Percentiles rank a stretch among this genome's conserved stretches.
phyloP scores from a whole-genome alignment of 2,113 vertebrate genomes.

The Chaetorhynchus papuensis region DNA sequence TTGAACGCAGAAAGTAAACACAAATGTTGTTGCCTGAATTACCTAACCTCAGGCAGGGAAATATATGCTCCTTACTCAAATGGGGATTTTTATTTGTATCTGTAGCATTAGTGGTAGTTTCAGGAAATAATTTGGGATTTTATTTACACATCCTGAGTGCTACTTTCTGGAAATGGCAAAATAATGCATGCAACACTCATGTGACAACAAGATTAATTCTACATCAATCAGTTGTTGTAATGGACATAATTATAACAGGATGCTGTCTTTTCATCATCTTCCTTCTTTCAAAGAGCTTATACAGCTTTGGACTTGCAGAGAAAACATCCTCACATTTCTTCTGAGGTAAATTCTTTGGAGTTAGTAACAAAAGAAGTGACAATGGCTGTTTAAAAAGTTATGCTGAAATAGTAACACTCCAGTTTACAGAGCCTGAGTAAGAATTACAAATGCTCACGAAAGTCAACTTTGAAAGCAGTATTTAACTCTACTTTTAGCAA shows the following conservation, averaged over 20 bases:
- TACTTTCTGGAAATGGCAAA: not conserved
- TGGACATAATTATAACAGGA: not conserved
- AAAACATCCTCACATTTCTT: not conserved
- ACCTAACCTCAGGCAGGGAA: not conserved
- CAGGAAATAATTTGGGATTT: not conserved
- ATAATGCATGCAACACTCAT: not conserved
- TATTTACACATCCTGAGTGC: not conserved
- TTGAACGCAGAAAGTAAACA: not conserved
- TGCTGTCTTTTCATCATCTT: not conserved
- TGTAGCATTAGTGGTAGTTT: not conserved
- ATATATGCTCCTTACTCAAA: not conserved
- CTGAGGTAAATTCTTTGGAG: not conserved
- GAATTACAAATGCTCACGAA: not conserved
- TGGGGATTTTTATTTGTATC: not conserved
- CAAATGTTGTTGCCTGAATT: not conserved
- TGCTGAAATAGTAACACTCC: not conserved
- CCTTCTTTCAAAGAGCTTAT: not conserved
- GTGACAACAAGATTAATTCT: not conserved
- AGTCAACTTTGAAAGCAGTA: not conserved
- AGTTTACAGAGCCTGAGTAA: not conserved
- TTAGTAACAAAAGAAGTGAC: not conserved
- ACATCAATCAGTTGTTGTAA: not conserved
- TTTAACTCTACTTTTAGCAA: not conserved
- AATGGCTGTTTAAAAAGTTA: not conserved
- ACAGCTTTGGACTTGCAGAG: not conserved